Evolutionary conservation across 2,888 invertebrate species (phyloP).

Genomic region (Dione vanillae): DNA sequence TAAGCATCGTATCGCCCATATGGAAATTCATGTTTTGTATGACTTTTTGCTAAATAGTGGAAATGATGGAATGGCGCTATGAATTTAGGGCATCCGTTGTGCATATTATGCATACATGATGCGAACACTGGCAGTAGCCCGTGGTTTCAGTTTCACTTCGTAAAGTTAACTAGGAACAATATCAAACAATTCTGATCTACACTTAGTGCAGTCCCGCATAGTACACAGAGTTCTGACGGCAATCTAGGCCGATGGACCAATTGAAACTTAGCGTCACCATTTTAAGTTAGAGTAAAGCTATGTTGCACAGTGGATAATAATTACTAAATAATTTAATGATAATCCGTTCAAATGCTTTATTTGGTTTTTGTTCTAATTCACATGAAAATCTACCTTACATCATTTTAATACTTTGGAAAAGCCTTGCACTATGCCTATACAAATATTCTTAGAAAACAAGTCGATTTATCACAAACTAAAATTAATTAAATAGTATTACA

Average conservation of each 20-base stretch:
- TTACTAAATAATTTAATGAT: not conserved
- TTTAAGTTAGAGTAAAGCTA: slow-evolving; percentile 8
- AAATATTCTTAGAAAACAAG: not conserved
- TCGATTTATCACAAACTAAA: not conserved
- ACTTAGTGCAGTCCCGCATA: not conserved
- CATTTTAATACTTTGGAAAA: not conserved
- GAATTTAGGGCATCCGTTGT: slow-evolving; percentile 5
- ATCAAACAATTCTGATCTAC: slow-evolving; percentile 6
- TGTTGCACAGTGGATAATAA: not conserved
- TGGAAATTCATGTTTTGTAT: slow-evolving; percentile 17
- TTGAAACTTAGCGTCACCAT: slow-evolving; percentile 7
- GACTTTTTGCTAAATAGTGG: slow-evolving; percentile 17
- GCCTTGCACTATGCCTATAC: not conserved
- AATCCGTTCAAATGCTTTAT: not conserved
- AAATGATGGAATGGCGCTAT: no score
- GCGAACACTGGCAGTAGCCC: not conserved
- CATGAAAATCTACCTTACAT: not conserved
- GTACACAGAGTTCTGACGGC: slow-evolving; percentile 2
- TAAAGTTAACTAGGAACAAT: not conserved
- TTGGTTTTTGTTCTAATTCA: not conserved
- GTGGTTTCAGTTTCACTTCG: not conserved
- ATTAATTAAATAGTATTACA: not conserved
- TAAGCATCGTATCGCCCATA: slow-evolving; percentile 15
- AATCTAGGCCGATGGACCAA: slow-evolving; percentile 22
- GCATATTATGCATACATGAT: not conserved